Evolutionary conservation across 2,888 invertebrate genomes (phyloP), one percentile per base, ranked within the genome.

Genomic region (Rhimphoctona megacephalus): DNA sequence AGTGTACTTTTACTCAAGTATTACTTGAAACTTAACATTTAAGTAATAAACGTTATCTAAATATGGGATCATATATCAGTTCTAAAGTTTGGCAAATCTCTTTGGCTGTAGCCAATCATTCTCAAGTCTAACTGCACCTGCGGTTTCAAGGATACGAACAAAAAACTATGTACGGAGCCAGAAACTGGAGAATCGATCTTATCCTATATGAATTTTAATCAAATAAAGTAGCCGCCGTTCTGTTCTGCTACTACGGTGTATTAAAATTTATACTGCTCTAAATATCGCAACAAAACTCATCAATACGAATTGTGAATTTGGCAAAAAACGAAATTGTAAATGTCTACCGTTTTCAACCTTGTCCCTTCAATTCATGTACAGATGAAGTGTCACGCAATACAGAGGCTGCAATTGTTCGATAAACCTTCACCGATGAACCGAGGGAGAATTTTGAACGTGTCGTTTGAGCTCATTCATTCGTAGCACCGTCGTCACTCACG

Each of bases 401-500:
- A 77, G 22, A 66, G 66, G 22, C n/a, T 74, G 69, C 33, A 81
- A 85, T 81, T 66, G 81, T 66, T 78, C 73, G 81, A 78, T 81
- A 81, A 78, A 78, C 81, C 61, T 57, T n/a, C 54, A 46, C 33
- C 57, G 78, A 67, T 70, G 39, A 57, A 79, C 74, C 64, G 14
- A 49, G 39, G 33, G 57, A 52, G 78, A 52, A 85, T 82, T 85
- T 82, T 61, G 61, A 82, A 67, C 82, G 79, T 78, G 25, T 74
- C 49, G 73, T 74, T 81, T 67, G 69, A 54, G 74, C 67, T 79
- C 85, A 74, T 85, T 85, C 82, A 64, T 39, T 54, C 82, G 74
- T 79, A 79, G 49, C 73, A 73, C 57, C 67, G 78, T 39, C 76
- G 22, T 76, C 66, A 36, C 66, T 73, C 54, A 57, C 43, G 72